Base-by-base conservation (phyloP, 2,113 vertebrate species). In the Cyphotilapia sp. region DNA sequence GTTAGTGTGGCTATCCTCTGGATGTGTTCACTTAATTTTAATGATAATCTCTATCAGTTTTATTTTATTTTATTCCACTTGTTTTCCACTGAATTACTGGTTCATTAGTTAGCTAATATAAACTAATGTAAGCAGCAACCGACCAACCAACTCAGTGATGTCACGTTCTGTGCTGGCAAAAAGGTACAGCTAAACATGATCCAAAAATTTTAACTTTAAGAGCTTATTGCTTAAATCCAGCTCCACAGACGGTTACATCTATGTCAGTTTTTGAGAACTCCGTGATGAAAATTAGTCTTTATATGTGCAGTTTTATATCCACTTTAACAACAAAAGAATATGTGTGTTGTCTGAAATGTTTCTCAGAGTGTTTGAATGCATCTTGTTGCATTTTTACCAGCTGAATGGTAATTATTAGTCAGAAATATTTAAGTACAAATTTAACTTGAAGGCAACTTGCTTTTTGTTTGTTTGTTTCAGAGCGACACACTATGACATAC, bases 241-340 rank as follows among this genome's bases (percentile, higher is more conserved):
- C 53, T 4, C 22, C 22, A 24, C 53, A 24, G 51, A 53, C 1
- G 0, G n/a, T 13, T 24, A 56, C 53, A 54, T 54, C 53, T 54
- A 1, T 54, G 53, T 54, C 53, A 4, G 53, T 54, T 54, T 54
- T 54, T 54, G 0, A 54, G 53, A 56, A 56, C 53, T 24, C 53
- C 0, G 2, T 24, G 53, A 56, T 56, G 53, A 0, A 0, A 24
- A 56, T 56, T 56, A 4, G 4, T 0, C 53, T 56, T 56, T 56
- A 56, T 56, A 56, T 24, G 53, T 24, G 53, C 53, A 56, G 11
- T 56, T 56, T 56, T 13, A 56, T 56, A 7, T 56, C 22, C 53
- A 56, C 53, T 56, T 56, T 56, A 56, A 13, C 2, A 16, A 59
- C 24, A 59, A 29, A 29, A 59, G 27, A 59, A 59, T 59, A 0